Percentiles rank a stretch among this genome's conserved stretches.
phyloP scores from a whole-genome alignment of 1,140 invertebrate genomes.

The Euwallacea similis region DNA sequence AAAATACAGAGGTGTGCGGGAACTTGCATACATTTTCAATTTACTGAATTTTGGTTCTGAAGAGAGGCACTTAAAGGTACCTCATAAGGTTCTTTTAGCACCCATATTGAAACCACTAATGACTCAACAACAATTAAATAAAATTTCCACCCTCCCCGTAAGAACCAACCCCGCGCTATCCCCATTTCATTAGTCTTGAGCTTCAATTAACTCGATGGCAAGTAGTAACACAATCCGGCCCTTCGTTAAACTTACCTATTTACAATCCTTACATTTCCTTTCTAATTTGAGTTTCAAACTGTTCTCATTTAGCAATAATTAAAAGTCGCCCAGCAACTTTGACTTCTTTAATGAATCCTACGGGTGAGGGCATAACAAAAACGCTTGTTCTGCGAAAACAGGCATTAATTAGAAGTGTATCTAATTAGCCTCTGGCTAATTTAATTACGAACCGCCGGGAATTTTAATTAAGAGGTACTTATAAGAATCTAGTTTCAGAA shows the following conservation, averaged over 20 bases:
- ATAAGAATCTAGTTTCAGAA: no score
- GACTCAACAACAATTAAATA: no score
- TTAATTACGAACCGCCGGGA: constrained; percentile 37
- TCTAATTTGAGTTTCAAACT: constrained; percentile 37
- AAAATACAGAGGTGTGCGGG: no score
- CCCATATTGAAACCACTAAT: no score
- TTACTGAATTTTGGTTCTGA: no score
- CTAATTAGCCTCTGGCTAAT: constrained; percentile 51
- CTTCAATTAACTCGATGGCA: constrained; percentile 36
- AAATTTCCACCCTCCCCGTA: no score
- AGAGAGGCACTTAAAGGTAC: no score
- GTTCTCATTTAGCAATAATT: constrained; percentile 40
- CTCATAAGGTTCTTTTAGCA: no score
- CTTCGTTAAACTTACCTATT: constrained; percentile 38
- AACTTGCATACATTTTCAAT: no score
- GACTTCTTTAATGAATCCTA: constrained; percentile 41
- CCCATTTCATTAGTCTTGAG: constrained; percentile 35
- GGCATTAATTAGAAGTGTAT: constrained; percentile 50
- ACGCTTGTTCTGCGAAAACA: constrained; percentile 48
- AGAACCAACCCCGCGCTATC: neutral
- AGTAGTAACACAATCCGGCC: constrained; percentile 37
- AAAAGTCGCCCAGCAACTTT: constrained; percentile 36
- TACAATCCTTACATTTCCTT: constrained; percentile 37
- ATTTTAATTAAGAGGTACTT: no score
- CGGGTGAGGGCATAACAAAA: constrained; percentile 42